Conservation (phyloP, 2,888 invertebrate genomes). For the Clivina fossor region DNA sequence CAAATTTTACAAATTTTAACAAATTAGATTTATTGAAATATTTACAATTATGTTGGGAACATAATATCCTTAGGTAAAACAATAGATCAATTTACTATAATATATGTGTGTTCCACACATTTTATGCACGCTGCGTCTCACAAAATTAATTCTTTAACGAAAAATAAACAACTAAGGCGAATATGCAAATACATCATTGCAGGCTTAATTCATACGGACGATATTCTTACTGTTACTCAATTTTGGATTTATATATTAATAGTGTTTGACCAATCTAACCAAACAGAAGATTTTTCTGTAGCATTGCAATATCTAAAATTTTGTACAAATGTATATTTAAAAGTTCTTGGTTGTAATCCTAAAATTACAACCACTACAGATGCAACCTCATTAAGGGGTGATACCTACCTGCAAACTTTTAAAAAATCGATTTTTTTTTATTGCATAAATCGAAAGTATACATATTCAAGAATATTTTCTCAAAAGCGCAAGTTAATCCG, state of each 20-base stretch:
- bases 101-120: slow-evolving; percentile 11
- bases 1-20: not conserved
- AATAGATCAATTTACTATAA: not conserved
- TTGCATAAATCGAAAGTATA: too few species aligned
- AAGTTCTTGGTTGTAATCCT: not conserved
- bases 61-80: not conserved
- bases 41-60: not conserved
- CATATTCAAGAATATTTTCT: too few species aligned
- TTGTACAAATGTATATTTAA: not conserved
- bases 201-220: not conserved
- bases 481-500: too few species aligned
- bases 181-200: not conserved
- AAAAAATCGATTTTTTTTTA: too few species aligned
- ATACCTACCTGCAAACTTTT: too few species aligned
- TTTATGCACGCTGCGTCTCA: slow-evolving; percentile 5
- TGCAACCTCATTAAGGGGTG: too few species aligned
- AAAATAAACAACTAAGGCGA: not conserved
- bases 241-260: slow-evolving; percentile 7
- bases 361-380: not conserved
- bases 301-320: not conserved
- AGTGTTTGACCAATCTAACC: not conserved
- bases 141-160: slow-evolving; percentile 9
- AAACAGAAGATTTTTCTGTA: not conserved
- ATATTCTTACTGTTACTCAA: not conserved
- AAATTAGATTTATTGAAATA: slow-evolving; percentile 7